Evolutionary conservation across 2,797 vertebrate genomes (phyloP).

Genomic region (Otolemur crassicaudatus): DNA sequence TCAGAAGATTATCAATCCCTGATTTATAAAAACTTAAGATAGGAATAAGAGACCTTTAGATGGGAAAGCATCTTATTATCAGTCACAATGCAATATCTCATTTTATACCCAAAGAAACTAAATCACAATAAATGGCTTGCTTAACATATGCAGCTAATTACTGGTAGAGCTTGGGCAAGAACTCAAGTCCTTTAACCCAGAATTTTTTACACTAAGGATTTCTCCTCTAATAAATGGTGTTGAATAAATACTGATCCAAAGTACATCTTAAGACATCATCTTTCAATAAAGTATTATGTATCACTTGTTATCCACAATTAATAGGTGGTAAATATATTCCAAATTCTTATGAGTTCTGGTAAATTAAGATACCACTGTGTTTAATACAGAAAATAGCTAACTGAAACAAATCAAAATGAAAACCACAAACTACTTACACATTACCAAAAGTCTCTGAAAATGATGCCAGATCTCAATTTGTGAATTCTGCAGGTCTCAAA

Average conservation of each 20-base stretch:
- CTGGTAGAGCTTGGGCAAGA: not conserved
- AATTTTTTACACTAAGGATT: slow-evolving; percentile 8
- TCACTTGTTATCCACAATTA: slow-evolving; percentile 39
- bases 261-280: slow-evolving; percentile 24
- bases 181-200: not conserved
- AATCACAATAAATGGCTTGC: not conserved
- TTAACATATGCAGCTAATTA: not conserved
- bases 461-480: slow-evolving; percentile 57
- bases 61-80: slow-evolving; percentile 4
- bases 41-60: slow-evolving; percentile 23
- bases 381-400: slow-evolving; percentile 49
- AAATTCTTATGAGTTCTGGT: slow-evolving; percentile 56
- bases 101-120: slow-evolving; percentile 23
- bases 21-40: not conserved
- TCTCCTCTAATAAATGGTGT: slow-evolving; percentile 25
- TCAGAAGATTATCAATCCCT: not conserved
- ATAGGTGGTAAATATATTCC: not conserved
- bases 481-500: slow-evolving; percentile 61
- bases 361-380: slow-evolving; percentile 45
- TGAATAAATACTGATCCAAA: not conserved
- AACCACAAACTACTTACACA: slow-evolving; percentile 73
- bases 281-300: slow-evolving; percentile 51
- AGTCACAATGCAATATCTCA: not conserved
- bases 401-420: slow-evolving; percentile 62
- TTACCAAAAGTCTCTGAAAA: slow-evolving; percentile 62